Base-by-base conservation (phyloP, 2,113 vertebrate species). In the Entomyzon cyanotis region DNA sequence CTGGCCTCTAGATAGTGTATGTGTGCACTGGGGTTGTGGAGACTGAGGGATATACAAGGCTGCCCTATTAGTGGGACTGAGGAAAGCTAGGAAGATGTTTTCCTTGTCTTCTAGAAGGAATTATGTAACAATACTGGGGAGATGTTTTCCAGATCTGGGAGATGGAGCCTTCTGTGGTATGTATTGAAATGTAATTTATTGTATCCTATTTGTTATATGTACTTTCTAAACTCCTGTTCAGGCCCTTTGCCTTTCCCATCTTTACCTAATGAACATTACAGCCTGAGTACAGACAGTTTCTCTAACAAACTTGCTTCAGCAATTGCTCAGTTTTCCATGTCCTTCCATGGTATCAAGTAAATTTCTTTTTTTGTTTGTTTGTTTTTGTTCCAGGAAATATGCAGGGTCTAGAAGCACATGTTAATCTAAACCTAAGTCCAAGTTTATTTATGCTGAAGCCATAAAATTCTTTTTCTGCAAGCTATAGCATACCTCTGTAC, bases 391-490 rank as follows among this genome's bases (percentile, higher is more conserved):
- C 35, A 8, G 28, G 53, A 86, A 82, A 90, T 67, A 85, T 1
- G 0, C 27, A 71, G 33, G 25, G 12, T 69, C 22, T 77, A 69
- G 37, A 21, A 77, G 7, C 28, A 62, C 19, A 13, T 86, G 42
- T 33, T 77, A 80, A n/a, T 91, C 90, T 87, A 74, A 94, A 95
- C 62, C 50, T 50, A 91, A 74, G 37, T 80, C 47, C 50, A 74
- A 62, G 30, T 65, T 77, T 82, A 46, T 76, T 84, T 82, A 44
- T 10, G 5, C 35, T 67, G 50, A 85, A 76, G 59, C 42, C 52
- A 42, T 62, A 76, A 62, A 63, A 91, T 73, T 31, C 0, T 68
- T 74, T 21, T 88, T 63, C 30, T 89, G 30, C 33, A 80, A 84
- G 22, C 46, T 94, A 4, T 47, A n/a, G 35, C 17, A 11, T 76